Evolutionary conservation across 2,888 invertebrate species (phyloP).

Genomic region (Stenodera caucasica): DNA sequence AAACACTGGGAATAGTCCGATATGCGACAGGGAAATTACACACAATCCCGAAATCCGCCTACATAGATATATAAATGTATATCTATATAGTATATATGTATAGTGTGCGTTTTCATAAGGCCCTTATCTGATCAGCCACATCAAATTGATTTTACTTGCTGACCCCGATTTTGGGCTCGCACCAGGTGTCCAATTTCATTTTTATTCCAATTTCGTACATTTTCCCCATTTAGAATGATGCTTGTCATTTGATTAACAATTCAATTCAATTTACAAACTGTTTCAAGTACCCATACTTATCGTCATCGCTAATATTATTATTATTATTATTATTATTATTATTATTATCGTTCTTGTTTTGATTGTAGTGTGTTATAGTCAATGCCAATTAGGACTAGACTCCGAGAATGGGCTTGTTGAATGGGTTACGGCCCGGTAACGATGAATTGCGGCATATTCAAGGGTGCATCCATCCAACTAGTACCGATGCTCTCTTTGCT

Average conservation of each 20-base stretch:
- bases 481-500: constrained; percentile 52
- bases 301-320: background rate
- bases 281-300: background rate
- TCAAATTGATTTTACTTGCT: constrained; percentile 54
- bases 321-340: background rate
- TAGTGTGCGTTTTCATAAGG: constrained; percentile 43
- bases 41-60: constrained; percentile 55
- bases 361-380: background rate
- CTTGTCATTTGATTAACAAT: background rate
- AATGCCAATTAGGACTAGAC: constrained; percentile 39
- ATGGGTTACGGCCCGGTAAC: constrained; percentile 49
- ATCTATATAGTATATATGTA: no score
- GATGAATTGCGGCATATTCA: constrained; percentile 47
- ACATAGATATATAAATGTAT: constrained; percentile 52
- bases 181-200: constrained; percentile 5
- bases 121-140: constrained; percentile 49
- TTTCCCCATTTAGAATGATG: background rate
- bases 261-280: background rate
- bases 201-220: background rate
- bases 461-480: constrained; percentile 34
- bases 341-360: background rate
- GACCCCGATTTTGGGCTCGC: constrained; percentile 44
- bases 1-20: constrained; percentile 52
- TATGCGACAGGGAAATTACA: constrained; percentile 50
- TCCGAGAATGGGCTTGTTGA: constrained; percentile 38